These are phyloP conservation scores for Catamblyrhynchus diadema DNA, from an alignment of 2,797 vertebrate species.

Conservation along the genomic window DNA sequence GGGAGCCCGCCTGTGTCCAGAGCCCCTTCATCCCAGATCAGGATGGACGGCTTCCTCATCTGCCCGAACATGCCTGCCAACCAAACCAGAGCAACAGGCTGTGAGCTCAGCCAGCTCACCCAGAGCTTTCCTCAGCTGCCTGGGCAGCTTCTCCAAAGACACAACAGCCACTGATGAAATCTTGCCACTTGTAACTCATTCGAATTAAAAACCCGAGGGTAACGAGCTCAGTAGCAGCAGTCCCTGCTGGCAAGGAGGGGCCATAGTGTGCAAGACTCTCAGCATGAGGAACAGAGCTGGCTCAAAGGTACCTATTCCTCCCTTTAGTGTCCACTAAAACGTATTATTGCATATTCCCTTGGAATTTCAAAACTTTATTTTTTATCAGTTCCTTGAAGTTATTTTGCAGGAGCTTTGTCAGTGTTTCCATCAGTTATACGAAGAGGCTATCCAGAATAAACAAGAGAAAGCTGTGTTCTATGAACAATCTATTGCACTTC, in stretches of 20 bases:
- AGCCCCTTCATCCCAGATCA: constrained; percentile 36
- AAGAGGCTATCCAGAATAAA: not conserved
- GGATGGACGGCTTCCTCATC: constrained; percentile 43
- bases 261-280: not conserved
- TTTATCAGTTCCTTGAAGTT: not conserved
- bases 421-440: not conserved
- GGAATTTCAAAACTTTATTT: not conserved
- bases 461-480: not conserved
- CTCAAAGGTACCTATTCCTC: not conserved
- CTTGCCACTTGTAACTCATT: not conserved
- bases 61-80: constrained; percentile 12
- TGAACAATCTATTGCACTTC: not conserved
- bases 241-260: not conserved
- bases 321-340: not conserved
- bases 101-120: not conserved
- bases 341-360: not conserved
- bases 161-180: not conserved
- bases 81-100: not conserved
- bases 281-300: not conserved
- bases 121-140: not conserved
- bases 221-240: not conserved
- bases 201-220: not conserved
- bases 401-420: not conserved
- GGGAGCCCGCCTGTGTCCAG: fast-evolving
- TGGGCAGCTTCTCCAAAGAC: not conserved